Evolutionary conservation across 2,888 invertebrate species (phyloP).

Genomic region (Palloptera scutellata): DNA sequence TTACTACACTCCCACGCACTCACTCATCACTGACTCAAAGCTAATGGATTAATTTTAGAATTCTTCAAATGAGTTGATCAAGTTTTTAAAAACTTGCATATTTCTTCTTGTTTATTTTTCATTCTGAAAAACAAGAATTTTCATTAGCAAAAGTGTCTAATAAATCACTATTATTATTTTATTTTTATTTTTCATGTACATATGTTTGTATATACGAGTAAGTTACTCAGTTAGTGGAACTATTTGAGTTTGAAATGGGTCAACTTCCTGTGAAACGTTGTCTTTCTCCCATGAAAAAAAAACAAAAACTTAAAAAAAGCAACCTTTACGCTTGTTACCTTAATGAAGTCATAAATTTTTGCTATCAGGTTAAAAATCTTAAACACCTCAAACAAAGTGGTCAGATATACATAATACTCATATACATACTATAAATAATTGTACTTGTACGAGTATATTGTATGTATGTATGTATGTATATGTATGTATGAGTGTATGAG

Average conservation of each 20-base stretch:
- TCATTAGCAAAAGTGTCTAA: not conserved
- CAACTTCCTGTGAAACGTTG: not conserved
- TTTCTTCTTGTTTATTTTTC: no score
- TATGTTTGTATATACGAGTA: no score
- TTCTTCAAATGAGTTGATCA: no score
- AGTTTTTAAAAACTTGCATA: no score
- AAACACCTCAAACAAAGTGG: conserved; percentile 22
- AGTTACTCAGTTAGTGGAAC: not conserved
- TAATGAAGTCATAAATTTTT: conserved; percentile 38
- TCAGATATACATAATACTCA: not conserved
- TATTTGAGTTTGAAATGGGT: conserved; percentile 10
- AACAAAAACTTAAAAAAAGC: not conserved
- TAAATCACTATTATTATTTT: not conserved
- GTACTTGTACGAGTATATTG: not conserved
- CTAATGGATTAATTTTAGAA: no score
- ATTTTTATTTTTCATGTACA: no score
- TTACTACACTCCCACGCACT: no score
- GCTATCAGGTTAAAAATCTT: conserved; percentile 32
- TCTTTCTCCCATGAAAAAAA: not conserved
- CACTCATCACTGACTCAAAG: no score
- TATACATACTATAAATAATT: not conserved
- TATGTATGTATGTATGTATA: not conserved
- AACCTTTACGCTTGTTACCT: conserved; percentile 24
- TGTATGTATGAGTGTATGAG: conserved; percentile 14
- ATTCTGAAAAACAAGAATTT: not conserved